These are phyloP conservation scores for Uropsilus gracilis DNA, from an alignment of 2,113 vertebrate species.

Conservation along the genomic window DNA sequence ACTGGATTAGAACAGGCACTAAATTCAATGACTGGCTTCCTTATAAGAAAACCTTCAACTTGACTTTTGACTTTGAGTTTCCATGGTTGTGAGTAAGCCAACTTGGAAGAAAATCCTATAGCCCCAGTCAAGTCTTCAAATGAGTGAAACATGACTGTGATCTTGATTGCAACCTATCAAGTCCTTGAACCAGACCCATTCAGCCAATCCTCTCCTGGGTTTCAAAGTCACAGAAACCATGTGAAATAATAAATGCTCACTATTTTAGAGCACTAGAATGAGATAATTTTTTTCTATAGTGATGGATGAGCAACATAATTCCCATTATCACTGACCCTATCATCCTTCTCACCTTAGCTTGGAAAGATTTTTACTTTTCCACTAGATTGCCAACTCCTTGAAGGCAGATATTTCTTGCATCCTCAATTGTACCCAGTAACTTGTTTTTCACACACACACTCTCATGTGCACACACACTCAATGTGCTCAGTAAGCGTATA, in stretches of 20 bases:
- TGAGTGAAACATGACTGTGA: background rate
- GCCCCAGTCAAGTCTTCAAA: background rate
- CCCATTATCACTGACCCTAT: background rate
- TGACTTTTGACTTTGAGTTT: background rate
- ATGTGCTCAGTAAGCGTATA: background rate
- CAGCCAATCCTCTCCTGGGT: background rate
- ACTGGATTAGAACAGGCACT: background rate
- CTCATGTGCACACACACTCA: background rate
- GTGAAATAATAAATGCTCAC: background rate
- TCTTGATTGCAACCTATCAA: background rate
- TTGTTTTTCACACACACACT: background rate
- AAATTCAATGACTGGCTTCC: background rate
- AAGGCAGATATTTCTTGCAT: background rate
- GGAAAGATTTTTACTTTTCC: conserved; percentile 17
- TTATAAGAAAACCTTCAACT: background rate
- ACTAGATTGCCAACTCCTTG: background rate
- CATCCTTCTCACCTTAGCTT: conserved; percentile 17
- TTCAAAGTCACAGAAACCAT: background rate
- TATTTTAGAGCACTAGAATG: background rate
- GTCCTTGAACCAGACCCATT: background rate
- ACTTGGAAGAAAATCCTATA: background rate
- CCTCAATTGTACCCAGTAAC: background rate
- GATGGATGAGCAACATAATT: background rate
- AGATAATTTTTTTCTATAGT: background rate
- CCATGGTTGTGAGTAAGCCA: background rate